phyloP scores from a whole-genome alignment of 2,888 invertebrate genomes.

The Venustoraphidia nigricollis region DNA sequence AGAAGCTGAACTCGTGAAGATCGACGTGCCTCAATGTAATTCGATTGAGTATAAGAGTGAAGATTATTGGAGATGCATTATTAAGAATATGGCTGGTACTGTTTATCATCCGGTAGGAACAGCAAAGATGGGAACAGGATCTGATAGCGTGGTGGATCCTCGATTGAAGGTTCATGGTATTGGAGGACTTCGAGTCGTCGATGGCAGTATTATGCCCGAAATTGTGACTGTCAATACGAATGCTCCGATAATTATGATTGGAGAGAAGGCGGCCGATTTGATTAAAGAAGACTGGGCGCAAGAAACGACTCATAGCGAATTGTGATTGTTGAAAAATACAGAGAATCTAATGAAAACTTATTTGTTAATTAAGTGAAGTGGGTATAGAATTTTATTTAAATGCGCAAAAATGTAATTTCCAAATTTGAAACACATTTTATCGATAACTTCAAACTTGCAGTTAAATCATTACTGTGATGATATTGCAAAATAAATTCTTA shows the following conservation, averaged over 20 bases:
- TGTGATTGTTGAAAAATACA: too few species aligned
- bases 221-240: slow-evolving; percentile 45
- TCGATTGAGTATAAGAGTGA: slow-evolving; percentile 32
- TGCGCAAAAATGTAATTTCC: too few species aligned
- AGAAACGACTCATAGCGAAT: too few species aligned
- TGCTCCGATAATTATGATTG: slow-evolving; percentile 48
- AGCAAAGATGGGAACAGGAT: slow-evolving; percentile 51
- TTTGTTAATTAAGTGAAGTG: too few species aligned
- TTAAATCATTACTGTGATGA: too few species aligned
- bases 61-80: slow-evolving; percentile 48
- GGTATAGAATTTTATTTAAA: too few species aligned
- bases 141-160: slow-evolving; percentile 41
- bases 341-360: too few species aligned
- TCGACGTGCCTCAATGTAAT: slow-evolving; percentile 33
- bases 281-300: slow-evolving; percentile 24
- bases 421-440: too few species aligned
- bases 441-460: too few species aligned
- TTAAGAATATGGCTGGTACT: slow-evolving; percentile 41
- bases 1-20: slow-evolving; percentile 34
- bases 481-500: too few species aligned
- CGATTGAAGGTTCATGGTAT: slow-evolving; percentile 39
- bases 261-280: slow-evolving; percentile 48
- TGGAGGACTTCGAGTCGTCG: slow-evolving; percentile 36
- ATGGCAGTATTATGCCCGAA: slow-evolving; percentile 43
- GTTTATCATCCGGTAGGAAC: slow-evolving; percentile 49